These are phyloP conservation scores for Penaeus japonicus DNA, from an alignment of 1,140 invertebrate genomes.

Conservation along the genomic window DNA sequence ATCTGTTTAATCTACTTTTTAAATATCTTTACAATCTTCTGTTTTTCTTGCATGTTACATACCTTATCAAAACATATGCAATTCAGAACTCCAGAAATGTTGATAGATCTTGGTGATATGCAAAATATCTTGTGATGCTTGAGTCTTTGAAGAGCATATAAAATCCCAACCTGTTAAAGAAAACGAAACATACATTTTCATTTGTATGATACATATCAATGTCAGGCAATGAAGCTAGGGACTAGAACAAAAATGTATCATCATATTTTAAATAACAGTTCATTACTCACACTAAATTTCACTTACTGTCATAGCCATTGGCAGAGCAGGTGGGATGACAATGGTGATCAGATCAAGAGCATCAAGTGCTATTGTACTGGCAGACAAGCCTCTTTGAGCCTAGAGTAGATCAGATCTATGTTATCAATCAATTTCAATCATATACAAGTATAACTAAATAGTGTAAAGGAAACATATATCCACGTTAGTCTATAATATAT, in stretches of 20 bases:
- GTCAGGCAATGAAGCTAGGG: not conserved
- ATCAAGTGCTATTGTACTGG: constrained; percentile 64
- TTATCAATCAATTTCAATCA: not conserved
- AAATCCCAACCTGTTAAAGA: constrained; percentile 60
- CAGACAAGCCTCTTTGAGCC: constrained; percentile 59
- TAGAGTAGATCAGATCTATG: constrained; percentile 58
- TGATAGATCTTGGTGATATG: constrained; percentile 72
- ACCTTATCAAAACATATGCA: constrained; percentile 96
- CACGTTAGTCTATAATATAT: not conserved
- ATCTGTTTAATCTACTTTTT: not conserved
- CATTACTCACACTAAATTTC: not conserved
- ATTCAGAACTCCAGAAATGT: constrained; percentile 82
- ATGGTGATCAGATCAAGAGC: constrained; percentile 93
- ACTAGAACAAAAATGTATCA: not conserved
- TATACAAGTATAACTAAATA: not conserved
- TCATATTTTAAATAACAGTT: not conserved
- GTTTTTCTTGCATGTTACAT: constrained; percentile 31
- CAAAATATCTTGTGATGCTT: constrained; percentile 70
- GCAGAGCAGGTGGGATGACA: constrained; percentile 91
- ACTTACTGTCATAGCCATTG: constrained; percentile 86
- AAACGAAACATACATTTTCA: not conserved
- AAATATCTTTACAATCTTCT: not conserved
- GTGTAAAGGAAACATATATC: too few species aligned
- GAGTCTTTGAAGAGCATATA: constrained; percentile 69
- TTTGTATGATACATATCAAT: not conserved